Evolutionary conservation across 1,140 invertebrate genomes (phyloP), one percentile per base, ranked within the genome.

Genomic region (Drosophila ficusphila): DNA sequence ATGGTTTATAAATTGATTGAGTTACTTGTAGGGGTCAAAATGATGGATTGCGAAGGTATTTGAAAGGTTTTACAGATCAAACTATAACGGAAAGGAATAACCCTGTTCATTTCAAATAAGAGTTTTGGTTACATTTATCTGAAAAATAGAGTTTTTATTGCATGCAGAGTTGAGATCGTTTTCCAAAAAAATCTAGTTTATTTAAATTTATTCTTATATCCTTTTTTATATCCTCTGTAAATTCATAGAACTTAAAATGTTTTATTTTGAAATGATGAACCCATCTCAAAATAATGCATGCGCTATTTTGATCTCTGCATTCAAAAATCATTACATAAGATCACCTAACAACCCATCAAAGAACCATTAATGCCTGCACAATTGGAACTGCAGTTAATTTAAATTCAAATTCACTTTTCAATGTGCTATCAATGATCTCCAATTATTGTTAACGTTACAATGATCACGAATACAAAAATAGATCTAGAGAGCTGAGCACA

Each of bases 351-450:
- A 60, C 27, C 5, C 16, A 54, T 56, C n/a, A 56, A 42, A 23
- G 12, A 25, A n/a, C 18, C 19, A 60, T 25, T 42, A 33, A 34
- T 21, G 2, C 5, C 21, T 18, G 11, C 25, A 9, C 18, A 19
- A 42, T 27, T 4, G 2, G 3, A 4, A 39, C 4, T 25, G n/a
- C 14, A 42, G 60, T 27, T 34, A 33, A 29, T 67, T 51, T 16
- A 42, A 33, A 52, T 31, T 67, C 34, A 27, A 42, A 67, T 67
- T 29, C 64, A 52, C 61, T 68, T 42, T 52, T 21, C 34, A 12
- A 18, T 16, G 6, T 6, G n/a, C 3, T 14, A 21, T 52, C 29
- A 7, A 16, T 7, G 25, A 41, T 33, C 34, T n/a, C 33, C 27
- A 14, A 9, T 6, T 8, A 52, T 67, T 67, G 21, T 67, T 19